A percentile compares a stretch with the other conserved stretches of the same genome.
Evolutionary conservation across 2,888 invertebrate species (phyloP).

Genomic region (Synanthedon myopaeformis): DNA sequence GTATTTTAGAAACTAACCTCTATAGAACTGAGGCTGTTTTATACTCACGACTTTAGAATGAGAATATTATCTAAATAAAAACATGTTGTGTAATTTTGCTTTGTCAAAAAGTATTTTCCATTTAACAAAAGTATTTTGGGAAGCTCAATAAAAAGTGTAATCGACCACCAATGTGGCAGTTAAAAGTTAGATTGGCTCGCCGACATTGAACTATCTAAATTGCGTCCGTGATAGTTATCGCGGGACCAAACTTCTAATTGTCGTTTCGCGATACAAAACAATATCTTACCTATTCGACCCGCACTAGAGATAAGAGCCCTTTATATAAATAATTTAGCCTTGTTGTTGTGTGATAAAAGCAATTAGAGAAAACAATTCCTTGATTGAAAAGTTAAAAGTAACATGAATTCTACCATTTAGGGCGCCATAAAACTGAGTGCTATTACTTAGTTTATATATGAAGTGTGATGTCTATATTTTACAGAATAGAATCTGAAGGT

Average conservation of each 20-base stretch:
- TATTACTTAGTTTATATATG: too few relatives aligned
- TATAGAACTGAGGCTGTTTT: too few relatives aligned
- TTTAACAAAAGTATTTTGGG: neutral
- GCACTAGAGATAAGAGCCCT: neutral
- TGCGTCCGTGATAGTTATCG: constrained; percentile 7
- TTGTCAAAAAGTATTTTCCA: neutral
- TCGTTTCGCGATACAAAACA: constrained; percentile 7
- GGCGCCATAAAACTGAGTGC: too few relatives aligned
- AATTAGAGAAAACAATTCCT: neutral
- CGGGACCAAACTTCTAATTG: constrained; percentile 4
- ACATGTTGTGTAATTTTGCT: too few relatives aligned
- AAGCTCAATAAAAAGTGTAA: neutral
- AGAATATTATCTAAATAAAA: too few relatives aligned
- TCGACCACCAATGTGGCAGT: constrained; percentile 2
- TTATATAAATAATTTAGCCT: neutral
- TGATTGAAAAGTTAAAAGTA: neutral
- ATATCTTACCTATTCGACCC: neutral
- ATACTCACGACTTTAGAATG: too few relatives aligned
- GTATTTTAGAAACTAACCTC: too few relatives aligned
- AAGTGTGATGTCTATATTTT: too few relatives aligned
- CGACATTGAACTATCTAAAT: constrained; percentile 9
- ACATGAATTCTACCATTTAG: neutral
- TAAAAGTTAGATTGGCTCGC: constrained; percentile 3
- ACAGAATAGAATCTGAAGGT: too few relatives aligned
- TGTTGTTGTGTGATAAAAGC: neutral